phyloP scores from a whole-genome alignment of 2,888 invertebrate species.

The Acanthoscelides obtectus region DNA sequence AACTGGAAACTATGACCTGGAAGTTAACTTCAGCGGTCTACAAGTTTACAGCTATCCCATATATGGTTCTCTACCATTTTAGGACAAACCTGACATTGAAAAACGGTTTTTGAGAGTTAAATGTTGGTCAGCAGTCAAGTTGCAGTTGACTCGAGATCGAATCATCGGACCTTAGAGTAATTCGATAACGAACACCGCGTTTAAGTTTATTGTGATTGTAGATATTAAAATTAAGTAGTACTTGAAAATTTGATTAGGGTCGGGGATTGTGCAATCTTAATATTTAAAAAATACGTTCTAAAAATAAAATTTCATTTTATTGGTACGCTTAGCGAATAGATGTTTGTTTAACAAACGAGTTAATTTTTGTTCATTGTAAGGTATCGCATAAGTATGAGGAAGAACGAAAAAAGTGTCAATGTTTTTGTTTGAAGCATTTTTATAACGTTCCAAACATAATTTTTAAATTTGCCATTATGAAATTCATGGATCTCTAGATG shows the following conservation, averaged over 20 bases:
- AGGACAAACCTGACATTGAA: too few relatives aligned
- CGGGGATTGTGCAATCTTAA: slow-evolving; percentile 38
- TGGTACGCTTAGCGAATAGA: background rate
- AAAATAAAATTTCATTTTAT: background rate
- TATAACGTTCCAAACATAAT: background rate
- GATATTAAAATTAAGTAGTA: slow-evolving; percentile 23
- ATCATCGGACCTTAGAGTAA: too few relatives aligned
- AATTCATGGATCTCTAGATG: background rate
- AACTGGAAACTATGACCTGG: too few relatives aligned
- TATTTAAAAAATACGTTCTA: slow-evolving; percentile 5
- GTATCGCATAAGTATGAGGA: background rate
- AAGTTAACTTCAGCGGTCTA: too few relatives aligned
- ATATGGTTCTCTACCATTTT: too few relatives aligned
- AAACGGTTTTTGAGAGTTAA: too few relatives aligned
- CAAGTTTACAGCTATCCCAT: too few relatives aligned
- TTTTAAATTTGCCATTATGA: background rate
- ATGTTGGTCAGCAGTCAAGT: too few relatives aligned
- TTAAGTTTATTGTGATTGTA: slow-evolving; percentile 14
- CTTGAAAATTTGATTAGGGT: slow-evolving; percentile 27
- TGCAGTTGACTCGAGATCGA: too few relatives aligned
- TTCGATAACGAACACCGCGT: slow-evolving; percentile 8
- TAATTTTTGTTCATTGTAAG: background rate
- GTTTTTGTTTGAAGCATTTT: background rate
- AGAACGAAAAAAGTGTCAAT: background rate
- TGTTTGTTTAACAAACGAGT: background rate